Evolutionary conservation across 2,797 vertebrate genomes (phyloP).

Genomic region (Psittacula echo): DNA sequence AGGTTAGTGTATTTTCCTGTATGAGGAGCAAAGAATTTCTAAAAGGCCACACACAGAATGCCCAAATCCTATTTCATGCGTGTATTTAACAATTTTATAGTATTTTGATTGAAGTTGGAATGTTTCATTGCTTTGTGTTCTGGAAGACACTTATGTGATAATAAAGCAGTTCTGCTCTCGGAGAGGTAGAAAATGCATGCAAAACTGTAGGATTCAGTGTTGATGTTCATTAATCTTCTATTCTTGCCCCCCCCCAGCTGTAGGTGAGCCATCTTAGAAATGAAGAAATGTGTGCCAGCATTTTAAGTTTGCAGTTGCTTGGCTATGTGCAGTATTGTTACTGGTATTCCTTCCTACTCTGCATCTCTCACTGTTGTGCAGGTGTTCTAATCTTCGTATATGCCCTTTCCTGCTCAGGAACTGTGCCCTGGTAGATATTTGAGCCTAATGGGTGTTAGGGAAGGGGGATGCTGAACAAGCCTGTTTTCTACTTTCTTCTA

Average conservation of each 20-base stretch:
- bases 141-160: background rate
- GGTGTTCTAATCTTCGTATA: background rate
- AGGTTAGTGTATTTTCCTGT: background rate
- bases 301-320: background rate
- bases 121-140: background rate
- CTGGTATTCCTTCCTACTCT: background rate
- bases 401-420: background rate
- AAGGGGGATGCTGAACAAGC: background rate
- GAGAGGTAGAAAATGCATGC: background rate
- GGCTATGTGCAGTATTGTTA: background rate
- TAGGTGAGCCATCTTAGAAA: background rate
- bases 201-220: background rate
- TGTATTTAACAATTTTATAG: background rate
- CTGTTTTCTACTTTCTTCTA: background rate
- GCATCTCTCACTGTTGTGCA: background rate
- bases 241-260: background rate
- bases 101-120: background rate
- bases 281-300: background rate
- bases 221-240: background rate
- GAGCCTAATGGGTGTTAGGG: background rate
- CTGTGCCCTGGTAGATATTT: background rate
- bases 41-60: background rate
- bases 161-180: background rate
- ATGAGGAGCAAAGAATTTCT: background rate
- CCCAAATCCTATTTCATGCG: background rate